Conservation (phyloP, 2,797 vertebrate species). For the Micrastur ruficollis region DNA sequence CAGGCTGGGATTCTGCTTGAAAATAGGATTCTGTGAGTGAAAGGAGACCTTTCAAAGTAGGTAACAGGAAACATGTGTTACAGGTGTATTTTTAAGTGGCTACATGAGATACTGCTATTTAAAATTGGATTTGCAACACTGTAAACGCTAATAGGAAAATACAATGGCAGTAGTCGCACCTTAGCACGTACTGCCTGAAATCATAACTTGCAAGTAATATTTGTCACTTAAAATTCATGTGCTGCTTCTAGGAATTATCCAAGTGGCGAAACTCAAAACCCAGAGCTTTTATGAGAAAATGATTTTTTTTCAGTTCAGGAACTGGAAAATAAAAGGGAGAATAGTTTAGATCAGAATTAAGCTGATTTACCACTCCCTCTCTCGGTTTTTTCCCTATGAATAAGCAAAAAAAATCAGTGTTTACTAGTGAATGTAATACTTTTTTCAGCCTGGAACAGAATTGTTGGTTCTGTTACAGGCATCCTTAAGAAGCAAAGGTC, state of each 20-base stretch:
- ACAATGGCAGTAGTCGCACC: accelerated
- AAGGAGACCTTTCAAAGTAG: not conserved
- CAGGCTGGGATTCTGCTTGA: not conserved
- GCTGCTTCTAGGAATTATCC: not conserved
- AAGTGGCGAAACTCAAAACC: not conserved
- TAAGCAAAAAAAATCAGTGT: not conserved
- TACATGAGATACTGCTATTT: not conserved
- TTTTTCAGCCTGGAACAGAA: not conserved
- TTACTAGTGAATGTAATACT: not conserved
- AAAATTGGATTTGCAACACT: not conserved
- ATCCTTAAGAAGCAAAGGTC: not conserved
- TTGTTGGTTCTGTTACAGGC: not conserved
- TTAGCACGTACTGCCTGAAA: not conserved
- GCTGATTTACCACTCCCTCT: not conserved
- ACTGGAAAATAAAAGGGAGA: not conserved
- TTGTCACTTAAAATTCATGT: not conserved
- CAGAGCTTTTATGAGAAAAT: not conserved
- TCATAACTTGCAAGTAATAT: not conserved
- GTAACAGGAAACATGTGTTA: not conserved
- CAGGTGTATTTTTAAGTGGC: not conserved
- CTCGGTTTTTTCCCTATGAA: not conserved
- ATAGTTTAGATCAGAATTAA: not conserved
- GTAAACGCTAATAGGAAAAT: not conserved
- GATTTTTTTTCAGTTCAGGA: not conserved
- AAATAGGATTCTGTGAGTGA: not conserved